phyloP scores from a whole-genome alignment of 37 sponge, comb jelly and placozoan species.

The Dysidea cf. avara region DNA sequence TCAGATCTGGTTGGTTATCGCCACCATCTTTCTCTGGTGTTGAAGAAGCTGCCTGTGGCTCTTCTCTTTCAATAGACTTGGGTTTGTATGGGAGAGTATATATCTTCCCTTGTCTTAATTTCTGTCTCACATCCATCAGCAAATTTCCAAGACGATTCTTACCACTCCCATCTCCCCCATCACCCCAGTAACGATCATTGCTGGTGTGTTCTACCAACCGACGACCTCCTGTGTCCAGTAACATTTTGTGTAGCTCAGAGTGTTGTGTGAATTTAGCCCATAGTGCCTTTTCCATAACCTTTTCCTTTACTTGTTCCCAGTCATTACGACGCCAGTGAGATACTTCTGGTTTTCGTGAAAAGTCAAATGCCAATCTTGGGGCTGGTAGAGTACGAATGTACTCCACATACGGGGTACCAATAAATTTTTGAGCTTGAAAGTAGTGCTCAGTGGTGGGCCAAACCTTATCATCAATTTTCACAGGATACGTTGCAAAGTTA shows the following conservation, averaged over 20 bases:
- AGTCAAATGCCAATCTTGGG: conserved; percentile 53
- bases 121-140: conserved; percentile 26
- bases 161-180: conserved; percentile 64
- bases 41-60: no score
- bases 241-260: background rate
- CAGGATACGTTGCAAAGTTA: conserved; percentile 32
- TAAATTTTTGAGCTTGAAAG: conserved; percentile 76
- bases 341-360: conserved; percentile 40
- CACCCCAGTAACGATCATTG: conserved; percentile 67
- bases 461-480: conserved; percentile 18
- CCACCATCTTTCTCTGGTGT: no score
- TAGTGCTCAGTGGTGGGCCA: conserved; percentile 73
- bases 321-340: conserved; percentile 49
- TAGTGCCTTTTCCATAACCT: conserved; percentile 59
- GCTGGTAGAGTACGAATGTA: conserved; percentile 1
- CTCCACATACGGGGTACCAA: conserved; percentile 52
- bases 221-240: conserved; percentile 33
- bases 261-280: conserved; percentile 61
- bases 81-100: no score
- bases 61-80: no score
- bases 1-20: no score
- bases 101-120: background rate
- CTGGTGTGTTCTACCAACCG: conserved; percentile 43
- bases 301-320: conserved; percentile 54
- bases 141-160: conserved; percentile 51